Evolutionary conservation across 2,888 invertebrate species (phyloP), one percentile per base, ranked within the genome.

Genomic region (Aspidapion aeneum): DNA sequence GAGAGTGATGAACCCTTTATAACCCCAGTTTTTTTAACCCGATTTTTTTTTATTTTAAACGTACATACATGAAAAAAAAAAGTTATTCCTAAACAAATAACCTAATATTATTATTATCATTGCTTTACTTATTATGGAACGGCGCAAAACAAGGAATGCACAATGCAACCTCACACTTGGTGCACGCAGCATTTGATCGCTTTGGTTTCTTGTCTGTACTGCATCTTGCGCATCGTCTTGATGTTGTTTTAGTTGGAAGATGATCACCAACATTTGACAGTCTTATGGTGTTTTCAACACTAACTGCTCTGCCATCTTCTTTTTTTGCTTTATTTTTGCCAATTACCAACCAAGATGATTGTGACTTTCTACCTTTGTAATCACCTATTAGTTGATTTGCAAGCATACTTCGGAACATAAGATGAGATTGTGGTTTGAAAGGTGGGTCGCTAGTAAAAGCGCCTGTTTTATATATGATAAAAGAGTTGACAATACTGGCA

Each of bases 401-500:
- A n/a, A n/a, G n/a, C n/a, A n/a, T n/a, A n/a, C n/a, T n/a, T n/a
- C n/a, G n/a, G n/a, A n/a, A n/a, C n/a, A n/a, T n/a, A n/a, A n/a
- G 18, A 5, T 58, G 58, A 35, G n/a, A 20, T 58, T 58, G 17
- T 18, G 58, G 58, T 58, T 58, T 18, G n/a, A 49, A 19, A 21
- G 56, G 17, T 12, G 21, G 57, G 17, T 57, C 16, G 21, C 17
- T 19, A 21, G 16, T 49, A 49, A 20, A n/a, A 61, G 21, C 21
- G 18, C 20, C 55, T 17, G 56, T 49, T 56, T 63, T 63, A 19
- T 59, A 63, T 56, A 63, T 49, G 21, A 63, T 56, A 56, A 62
- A 74, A 20, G 62, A 52, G 57, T 74, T 75, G 5, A 74, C 72
- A 56, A 74, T 68, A 21, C 66, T 59, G 35, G 70, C 68, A 64